phyloP scores from a whole-genome alignment of 2,888 invertebrate genomes.

The Caradrina kadenii region DNA sequence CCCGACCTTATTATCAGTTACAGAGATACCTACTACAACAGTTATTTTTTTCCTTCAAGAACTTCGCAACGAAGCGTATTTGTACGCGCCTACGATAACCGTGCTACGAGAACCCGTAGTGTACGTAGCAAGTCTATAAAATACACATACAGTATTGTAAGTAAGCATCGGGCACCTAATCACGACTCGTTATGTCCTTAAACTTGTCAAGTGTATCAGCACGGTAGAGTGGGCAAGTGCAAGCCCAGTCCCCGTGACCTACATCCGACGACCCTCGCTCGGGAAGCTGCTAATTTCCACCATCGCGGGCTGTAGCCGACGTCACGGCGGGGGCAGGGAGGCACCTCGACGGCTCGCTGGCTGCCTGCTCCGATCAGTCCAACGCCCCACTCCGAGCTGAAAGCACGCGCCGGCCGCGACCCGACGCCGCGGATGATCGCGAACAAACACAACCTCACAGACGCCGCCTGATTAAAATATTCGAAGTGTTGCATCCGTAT shows the following conservation, averaged over 20 bases:
- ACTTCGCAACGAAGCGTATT: conserved; percentile 9
- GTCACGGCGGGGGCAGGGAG: conserved; percentile 83
- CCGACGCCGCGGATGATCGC: conserved; percentile 76
- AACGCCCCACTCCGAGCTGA: conserved; percentile 82
- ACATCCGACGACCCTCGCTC: conserved; percentile 89
- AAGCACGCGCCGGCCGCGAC: conserved; percentile 80
- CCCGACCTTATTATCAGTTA: conserved; percentile 6
- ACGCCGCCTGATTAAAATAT: conserved; percentile 79
- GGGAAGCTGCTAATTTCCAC: conserved; percentile 91
- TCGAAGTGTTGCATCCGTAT: conserved; percentile 76
- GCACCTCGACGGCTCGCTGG: conserved; percentile 79
- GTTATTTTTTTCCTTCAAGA: conserved; percentile 5
- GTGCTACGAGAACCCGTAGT: conserved; percentile 62
- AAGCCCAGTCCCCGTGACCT: conserved; percentile 90
- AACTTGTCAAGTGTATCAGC: conserved; percentile 88
- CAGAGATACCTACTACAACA: not conserved
- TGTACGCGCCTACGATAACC: conserved; percentile 29
- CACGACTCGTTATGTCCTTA: conserved; percentile 86
- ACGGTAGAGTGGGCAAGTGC: conserved; percentile 88
- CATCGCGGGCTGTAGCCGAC: conserved; percentile 83
- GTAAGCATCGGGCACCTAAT: conserved; percentile 74
- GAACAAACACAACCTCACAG: conserved; percentile 76
- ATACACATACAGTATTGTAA: conserved; percentile 32
- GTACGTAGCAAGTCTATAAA: conserved; percentile 42
- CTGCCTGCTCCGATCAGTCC: conserved; percentile 82